These are phyloP conservation scores for Acutogordius australiensis DNA, from an alignment of 2,888 invertebrate genomes.

Conservation along the genomic window DNA sequence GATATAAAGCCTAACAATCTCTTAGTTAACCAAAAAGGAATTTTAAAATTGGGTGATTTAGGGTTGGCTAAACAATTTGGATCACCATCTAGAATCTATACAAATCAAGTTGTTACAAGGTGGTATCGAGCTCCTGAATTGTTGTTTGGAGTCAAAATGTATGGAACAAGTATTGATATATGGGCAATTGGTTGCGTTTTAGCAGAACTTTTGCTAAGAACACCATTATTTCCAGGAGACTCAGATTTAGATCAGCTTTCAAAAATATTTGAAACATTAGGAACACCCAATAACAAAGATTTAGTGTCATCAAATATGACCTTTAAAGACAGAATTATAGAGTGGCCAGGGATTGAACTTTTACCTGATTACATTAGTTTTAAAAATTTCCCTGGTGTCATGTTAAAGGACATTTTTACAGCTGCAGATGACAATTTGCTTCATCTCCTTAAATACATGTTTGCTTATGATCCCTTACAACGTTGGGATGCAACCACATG, in stretches of 20 bases:
- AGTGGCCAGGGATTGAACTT: slow-evolving; percentile 16
- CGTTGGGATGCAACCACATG: slow-evolving; percentile 28
- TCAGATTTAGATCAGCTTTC: slow-evolving; percentile 82
- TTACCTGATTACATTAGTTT: slow-evolving; percentile 72
- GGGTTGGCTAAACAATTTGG: slow-evolving; percentile 88
- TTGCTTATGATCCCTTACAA: slow-evolving; percentile 49
- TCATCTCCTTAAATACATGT: slow-evolving; percentile 41
- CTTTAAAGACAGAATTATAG: slow-evolving; percentile 10
- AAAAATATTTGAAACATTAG: slow-evolving; percentile 70
- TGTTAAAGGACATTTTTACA: slow-evolving; percentile 64
- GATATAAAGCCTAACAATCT: slow-evolving; percentile 98
- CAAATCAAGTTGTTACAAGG: slow-evolving; percentile 84
- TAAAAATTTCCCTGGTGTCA: slow-evolving; percentile 50
- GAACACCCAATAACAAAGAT: slow-evolving; percentile 36
- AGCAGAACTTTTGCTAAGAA: slow-evolving; percentile 44
- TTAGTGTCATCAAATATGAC: background rate
- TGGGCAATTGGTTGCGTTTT: slow-evolving; percentile 97
- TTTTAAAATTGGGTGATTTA: slow-evolving; percentile 91
- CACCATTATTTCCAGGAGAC: slow-evolving; percentile 74
- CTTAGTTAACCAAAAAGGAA: slow-evolving; percentile 58
- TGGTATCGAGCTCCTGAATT: slow-evolving; percentile 55
- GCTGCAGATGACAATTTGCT: slow-evolving; percentile 72
- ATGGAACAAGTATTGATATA: slow-evolving; percentile 86
- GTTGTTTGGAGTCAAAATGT: slow-evolving; percentile 68
- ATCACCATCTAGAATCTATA: slow-evolving; percentile 63